phyloP scores from a whole-genome alignment of 1,140 invertebrate species.

The Diabrotica virgifera region DNA sequence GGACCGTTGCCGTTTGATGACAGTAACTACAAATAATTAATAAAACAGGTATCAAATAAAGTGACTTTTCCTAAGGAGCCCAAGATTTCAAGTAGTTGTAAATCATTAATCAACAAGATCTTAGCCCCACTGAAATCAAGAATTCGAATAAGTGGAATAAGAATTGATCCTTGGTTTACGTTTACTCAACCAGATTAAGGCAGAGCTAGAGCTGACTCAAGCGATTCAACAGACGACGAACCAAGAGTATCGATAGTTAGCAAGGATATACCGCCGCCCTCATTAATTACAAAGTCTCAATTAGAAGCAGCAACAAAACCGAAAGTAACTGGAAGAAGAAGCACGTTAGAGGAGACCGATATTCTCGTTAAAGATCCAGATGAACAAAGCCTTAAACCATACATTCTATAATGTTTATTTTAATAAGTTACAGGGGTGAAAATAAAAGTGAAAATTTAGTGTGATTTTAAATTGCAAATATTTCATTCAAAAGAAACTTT shows the following conservation, averaged over 20 bases:
- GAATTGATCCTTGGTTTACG: constrained; percentile 60
- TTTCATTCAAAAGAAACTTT: too few species aligned
- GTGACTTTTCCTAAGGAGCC: constrained; percentile 68
- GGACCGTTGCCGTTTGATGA: constrained; percentile 82
- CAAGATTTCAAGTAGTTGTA: constrained; percentile 60
- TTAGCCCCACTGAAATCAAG: constrained; percentile 63
- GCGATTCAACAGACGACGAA: constrained; percentile 23
- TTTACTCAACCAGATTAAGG: constrained; percentile 27
- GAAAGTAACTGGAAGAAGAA: constrained; percentile 26
- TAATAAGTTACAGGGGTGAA: too few species aligned
- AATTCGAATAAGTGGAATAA: constrained; percentile 60
- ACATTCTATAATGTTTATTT: too few species aligned
- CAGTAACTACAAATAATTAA: constrained; percentile 71
- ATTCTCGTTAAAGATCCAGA: constrained; percentile 23
- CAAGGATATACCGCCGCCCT: constrained; percentile 24
- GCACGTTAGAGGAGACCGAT: constrained; percentile 35
- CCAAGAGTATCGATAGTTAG: constrained; percentile 20
- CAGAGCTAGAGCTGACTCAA: constrained; percentile 6
- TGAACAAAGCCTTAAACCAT: not conserved
- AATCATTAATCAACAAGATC: constrained; percentile 65
- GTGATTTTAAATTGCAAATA: too few species aligned
- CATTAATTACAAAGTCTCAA: constrained; percentile 39
- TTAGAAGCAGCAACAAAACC: constrained; percentile 34
- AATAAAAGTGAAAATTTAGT: too few species aligned
- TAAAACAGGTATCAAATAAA: constrained; percentile 56